Evolutionary conservation across 1,140 invertebrate genomes (phyloP).

Genomic region (Rhopalosiphum maidis): DNA sequence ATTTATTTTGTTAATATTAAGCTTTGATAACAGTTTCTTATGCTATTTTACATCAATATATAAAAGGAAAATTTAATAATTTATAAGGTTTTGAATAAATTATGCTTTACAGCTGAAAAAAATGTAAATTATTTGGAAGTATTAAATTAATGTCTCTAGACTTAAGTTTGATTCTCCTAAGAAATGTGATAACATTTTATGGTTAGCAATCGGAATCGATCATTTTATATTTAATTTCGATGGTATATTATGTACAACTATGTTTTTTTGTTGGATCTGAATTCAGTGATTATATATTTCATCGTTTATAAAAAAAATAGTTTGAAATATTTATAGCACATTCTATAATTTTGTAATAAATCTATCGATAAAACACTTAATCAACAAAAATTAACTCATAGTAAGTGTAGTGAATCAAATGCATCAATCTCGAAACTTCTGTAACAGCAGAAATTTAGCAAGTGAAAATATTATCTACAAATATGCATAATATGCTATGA

Average conservation of each 20-base stretch:
- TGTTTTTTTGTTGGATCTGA: neutral
- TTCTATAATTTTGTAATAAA: too few relatives aligned
- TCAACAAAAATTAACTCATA: neutral
- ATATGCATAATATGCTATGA: neutral
- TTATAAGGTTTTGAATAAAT: neutral
- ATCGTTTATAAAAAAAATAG: neutral
- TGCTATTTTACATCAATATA: neutral
- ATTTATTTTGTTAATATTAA: neutral
- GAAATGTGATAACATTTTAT: neutral
- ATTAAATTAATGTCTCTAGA: neutral
- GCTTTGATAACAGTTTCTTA: neutral
- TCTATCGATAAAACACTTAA: neutral
- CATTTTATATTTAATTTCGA: neutral
- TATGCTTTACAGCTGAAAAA: neutral
- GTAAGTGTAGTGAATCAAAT: neutral
- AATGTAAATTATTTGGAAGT: neutral
- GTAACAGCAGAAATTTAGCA: neutral
- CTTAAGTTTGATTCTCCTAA: neutral
- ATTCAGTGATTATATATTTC: neutral
- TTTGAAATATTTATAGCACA: neutral
- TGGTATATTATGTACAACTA: neutral
- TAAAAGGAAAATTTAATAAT: neutral
- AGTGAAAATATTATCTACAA: neutral
- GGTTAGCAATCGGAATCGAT: neutral
- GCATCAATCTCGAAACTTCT: neutral